Evolutionary conservation across 2,797 vertebrate species (phyloP).

Genomic region (Halcyon smyrnensis): DNA sequence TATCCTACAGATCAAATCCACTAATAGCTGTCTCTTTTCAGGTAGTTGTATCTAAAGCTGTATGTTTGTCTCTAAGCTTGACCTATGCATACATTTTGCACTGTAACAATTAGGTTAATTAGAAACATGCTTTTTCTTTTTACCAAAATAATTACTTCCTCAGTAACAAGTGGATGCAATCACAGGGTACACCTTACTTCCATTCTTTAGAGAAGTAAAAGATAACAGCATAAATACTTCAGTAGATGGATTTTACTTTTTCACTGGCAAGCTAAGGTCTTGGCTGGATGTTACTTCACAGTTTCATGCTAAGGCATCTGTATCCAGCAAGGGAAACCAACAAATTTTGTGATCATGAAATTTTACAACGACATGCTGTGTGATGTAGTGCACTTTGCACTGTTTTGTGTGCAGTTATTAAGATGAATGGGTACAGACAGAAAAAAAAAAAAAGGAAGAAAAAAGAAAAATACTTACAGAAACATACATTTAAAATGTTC

Average conservation of each 20-base stretch:
- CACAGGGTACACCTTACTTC: neutral
- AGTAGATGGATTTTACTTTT: neutral
- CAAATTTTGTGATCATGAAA: neutral
- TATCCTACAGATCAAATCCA: neutral
- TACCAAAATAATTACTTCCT: neutral
- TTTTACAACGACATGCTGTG: neutral
- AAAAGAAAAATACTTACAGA: neutral
- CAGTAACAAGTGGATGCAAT: neutral
- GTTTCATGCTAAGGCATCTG: neutral
- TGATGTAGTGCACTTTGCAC: neutral
- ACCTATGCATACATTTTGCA: neutral
- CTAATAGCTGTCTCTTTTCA: neutral
- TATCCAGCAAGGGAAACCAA: neutral
- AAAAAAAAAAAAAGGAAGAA: neutral
- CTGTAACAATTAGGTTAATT: neutral
- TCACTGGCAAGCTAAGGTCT: neutral
- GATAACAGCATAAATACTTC: neutral
- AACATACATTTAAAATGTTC: neutral
- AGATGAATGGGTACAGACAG: neutral
- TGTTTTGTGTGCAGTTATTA: neutral
- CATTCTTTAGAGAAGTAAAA: neutral
- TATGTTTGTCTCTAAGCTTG: neutral
- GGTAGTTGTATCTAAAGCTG: neutral
- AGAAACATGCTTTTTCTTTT: neutral
- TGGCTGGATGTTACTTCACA: neutral